Conservation (phyloP, 2,113 vertebrate species). For the Pycnonotus jocosus region DNA sequence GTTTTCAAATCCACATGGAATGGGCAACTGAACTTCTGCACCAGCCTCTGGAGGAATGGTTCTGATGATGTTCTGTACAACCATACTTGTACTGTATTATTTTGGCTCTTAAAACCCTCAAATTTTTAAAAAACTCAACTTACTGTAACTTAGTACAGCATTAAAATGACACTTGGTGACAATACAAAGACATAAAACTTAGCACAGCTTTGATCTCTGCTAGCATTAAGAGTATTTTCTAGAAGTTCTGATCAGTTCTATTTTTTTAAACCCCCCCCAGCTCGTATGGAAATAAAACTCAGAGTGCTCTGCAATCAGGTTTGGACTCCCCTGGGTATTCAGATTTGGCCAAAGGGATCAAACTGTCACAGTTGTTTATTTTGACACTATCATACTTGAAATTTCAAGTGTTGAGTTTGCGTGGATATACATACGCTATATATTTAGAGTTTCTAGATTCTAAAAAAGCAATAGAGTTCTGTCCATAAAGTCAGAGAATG, state of each 20-base stretch:
- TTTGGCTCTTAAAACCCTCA: background rate
- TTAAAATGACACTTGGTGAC: background rate
- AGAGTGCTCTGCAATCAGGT: background rate
- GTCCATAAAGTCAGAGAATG: slow-evolving; percentile 39
- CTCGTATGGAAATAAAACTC: background rate
- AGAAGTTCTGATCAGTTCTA: background rate
- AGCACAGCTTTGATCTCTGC: background rate
- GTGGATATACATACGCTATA: slow-evolving; percentile 4
- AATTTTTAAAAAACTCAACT: background rate
- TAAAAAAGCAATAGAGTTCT: slow-evolving; percentile 70
- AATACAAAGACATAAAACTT: background rate
- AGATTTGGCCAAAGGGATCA: background rate
- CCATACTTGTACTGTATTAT: background rate
- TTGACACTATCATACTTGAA: slow-evolving; percentile 49
- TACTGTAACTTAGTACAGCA: background rate
- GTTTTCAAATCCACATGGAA: slow-evolving; percentile 39
- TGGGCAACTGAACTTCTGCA: slow-evolving; percentile 58
- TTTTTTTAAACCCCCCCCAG: background rate
- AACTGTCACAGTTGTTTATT: background rate
- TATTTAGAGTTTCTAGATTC: slow-evolving; percentile 41
- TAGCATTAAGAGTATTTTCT: background rate
- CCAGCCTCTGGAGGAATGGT: background rate
- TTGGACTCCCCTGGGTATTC: background rate
- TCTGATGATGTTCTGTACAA: background rate
- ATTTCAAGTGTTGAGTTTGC: background rate